These are phyloP conservation scores for Heliconius sara DNA, from an alignment of 2,888 invertebrate genomes.

Conservation along the genomic window DNA sequence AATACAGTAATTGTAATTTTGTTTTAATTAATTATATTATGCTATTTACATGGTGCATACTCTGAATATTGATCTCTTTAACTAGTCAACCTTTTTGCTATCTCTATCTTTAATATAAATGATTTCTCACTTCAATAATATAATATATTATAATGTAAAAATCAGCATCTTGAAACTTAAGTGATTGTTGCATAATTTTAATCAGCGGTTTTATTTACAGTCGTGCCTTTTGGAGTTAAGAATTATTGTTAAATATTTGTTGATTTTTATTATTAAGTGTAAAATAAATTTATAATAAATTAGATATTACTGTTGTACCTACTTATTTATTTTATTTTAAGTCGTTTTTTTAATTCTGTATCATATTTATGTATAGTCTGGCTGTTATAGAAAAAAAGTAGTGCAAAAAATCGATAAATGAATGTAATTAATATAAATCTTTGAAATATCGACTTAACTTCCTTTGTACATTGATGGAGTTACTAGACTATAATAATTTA, in stretches of 20 bases:
- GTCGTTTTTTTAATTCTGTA: conserved; percentile 15
- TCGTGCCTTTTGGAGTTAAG: conserved; percentile 36
- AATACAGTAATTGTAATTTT: background rate
- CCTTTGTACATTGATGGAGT: conserved; percentile 6
- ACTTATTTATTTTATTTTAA: conserved; percentile 26
- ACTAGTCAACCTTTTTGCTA: background rate
- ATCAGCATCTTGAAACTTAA: background rate
- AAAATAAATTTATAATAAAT: conserved; percentile 25
- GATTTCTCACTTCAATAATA: background rate
- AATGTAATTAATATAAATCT: background rate
- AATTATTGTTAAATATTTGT: conserved; percentile 28
- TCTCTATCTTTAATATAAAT: background rate
- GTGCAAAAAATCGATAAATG: background rate
- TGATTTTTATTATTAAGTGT: conserved; percentile 29
- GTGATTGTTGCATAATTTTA: conserved; percentile 26
- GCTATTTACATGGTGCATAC: conserved; percentile 25
- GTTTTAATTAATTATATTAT: background rate
- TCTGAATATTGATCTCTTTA: conserved; percentile 4
- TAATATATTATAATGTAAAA: background rate
- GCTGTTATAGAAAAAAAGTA: background rate
- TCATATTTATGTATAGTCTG: conserved; percentile 1
- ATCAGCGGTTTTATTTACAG: conserved; percentile 33
- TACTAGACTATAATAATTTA: conserved; percentile 22
- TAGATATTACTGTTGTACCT: conserved; percentile 18
- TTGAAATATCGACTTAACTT: conserved; percentile 4